Evolutionary conservation across 2,113 vertebrate genomes (phyloP), one percentile per base, ranked within the genome.

Genomic region (Pica pica): DNA sequence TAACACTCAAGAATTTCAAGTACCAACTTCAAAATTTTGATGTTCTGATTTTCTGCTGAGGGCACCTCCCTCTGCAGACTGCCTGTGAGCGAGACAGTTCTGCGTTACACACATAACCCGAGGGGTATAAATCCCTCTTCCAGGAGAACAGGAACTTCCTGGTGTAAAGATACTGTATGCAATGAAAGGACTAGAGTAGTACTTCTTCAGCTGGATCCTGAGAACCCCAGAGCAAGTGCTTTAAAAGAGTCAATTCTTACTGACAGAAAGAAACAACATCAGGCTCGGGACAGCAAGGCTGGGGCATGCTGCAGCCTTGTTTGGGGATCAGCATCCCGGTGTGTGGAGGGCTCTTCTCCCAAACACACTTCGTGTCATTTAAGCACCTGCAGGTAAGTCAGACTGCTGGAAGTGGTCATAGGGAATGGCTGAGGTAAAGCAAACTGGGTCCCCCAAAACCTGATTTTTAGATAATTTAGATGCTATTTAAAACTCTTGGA

Each of bases 61-160:
- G 2, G 3, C 41, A 64, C 41, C 30, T 71, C 65, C 33, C 22
- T 73, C 35, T 69, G 71, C 87, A 0, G 0, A 26, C 27, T 56
- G 49, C 53, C 70, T 44, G 35, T n/a, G 27, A 82, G 56, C 0
- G 6, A 35, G 35, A 64, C 21, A 69, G 21, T 14, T 70, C 60
- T 41, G 63, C 19, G 14, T 60, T 37, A 46, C 0, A 0, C 31
- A 12, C 0, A 0, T n/a, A 82, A 67, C 30, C 18, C 2, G 4
- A 73, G 47, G 60, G 39, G 16, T n/a, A 12, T 4, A 35, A 78
- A 67, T 67, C 22, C 49, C 44, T 24, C 28, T 30, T 81, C 47
- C 56, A 87, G 44, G 44, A 68, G 50, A 31, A 42, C 46, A 77
- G 75, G 52, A 75, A 1, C 69, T 74, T 47, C 27, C 41, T 26